phyloP scores from a whole-genome alignment of 2,888 invertebrate genomes.

The Drosophila meridionalis region DNA sequence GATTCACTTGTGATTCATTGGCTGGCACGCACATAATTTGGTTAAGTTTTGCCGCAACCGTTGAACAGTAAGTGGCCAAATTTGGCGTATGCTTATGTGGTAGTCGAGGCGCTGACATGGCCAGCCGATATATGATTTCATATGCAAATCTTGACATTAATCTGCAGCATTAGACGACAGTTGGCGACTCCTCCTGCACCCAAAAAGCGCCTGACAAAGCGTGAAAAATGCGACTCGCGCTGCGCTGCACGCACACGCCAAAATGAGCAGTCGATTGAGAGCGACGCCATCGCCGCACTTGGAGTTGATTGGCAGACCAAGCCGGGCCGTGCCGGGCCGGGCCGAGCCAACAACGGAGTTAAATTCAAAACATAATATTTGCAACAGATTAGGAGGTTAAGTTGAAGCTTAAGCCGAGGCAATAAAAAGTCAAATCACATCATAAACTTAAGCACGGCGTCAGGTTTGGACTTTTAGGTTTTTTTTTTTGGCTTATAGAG shows the following conservation, averaged over 20 bases:
- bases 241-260: constrained; percentile 56
- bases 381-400: constrained; percentile 68
- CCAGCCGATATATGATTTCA: constrained; percentile 62
- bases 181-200: constrained; percentile 59
- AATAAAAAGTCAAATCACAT: constrained; percentile 71
- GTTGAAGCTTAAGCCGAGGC: constrained; percentile 57
- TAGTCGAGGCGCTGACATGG: constrained; percentile 36
- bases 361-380: constrained; percentile 33
- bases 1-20: constrained; percentile 44
- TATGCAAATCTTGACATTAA: constrained; percentile 83
- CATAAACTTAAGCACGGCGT: constrained; percentile 47
- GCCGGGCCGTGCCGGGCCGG: constrained; percentile 10
- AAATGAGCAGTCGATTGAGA: constrained; percentile 48
- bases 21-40: constrained; percentile 48
- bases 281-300: constrained; percentile 56
- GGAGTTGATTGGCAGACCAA: constrained; percentile 54
- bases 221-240: constrained; percentile 68
- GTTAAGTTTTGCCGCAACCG: constrained; percentile 19
- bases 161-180: constrained; percentile 62
- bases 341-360: constrained; percentile 14
- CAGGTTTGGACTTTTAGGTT: constrained; percentile 40
- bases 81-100: constrained; percentile 46
- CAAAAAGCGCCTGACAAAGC: constrained; percentile 63
- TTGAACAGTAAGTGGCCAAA: constrained; percentile 42
- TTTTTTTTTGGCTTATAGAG: constrained; percentile 14